Base-by-base conservation (phyloP, 1,140 invertebrate genomes). In the Drosophila sproati region DNA sequence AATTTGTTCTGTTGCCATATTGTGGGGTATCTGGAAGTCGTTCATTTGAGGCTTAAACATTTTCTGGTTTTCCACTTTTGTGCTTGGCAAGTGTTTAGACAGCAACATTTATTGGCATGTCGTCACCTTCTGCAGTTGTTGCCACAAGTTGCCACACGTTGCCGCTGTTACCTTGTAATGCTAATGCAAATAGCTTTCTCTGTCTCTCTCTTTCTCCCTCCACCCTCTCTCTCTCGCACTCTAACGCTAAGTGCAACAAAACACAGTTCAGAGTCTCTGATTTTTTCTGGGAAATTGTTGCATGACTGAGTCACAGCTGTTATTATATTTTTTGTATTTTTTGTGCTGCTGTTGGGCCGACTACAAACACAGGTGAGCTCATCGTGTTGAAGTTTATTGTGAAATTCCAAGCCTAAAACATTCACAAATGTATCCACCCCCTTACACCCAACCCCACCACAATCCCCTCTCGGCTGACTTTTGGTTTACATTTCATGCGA, bases 231-330 rank as follows among this genome's bases (percentile, higher is more conserved):
- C 20, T 20, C 20, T 20, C 20, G 20, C 20, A 20, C 20, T 20
- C 20, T 39, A 28, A 8, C 7, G 73, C 83, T 87, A 86, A 82
- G 88, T 86, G 83, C 79, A 43, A 74, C 75, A 61, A 67, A 86
- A 70, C 51, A 66, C 43, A 41, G 28, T n/a, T 43, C 12, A 66
- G n/a, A 66, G n/a, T 60, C 39, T 39, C 10, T 8, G 7, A 7
- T 3, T 59, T 80, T 78, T 85, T 67, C 35, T 64, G 56, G 28
- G 57, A 81, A 80, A 73, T 73, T 82, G 83, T 80, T 71, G 82
- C 80, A 82, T 70, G 61, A 39, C 77, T 86, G 76, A 86, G 55
- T 86, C 82, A 88, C 70, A 60, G 41, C 4, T 41, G 29, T 54
- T 45, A 5, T 62, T 28, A n/a, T 47, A 12, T 47, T 1, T 48